Conservation (phyloP, 2,797 vertebrate genomes). For the Prunella strophiata region DNA sequence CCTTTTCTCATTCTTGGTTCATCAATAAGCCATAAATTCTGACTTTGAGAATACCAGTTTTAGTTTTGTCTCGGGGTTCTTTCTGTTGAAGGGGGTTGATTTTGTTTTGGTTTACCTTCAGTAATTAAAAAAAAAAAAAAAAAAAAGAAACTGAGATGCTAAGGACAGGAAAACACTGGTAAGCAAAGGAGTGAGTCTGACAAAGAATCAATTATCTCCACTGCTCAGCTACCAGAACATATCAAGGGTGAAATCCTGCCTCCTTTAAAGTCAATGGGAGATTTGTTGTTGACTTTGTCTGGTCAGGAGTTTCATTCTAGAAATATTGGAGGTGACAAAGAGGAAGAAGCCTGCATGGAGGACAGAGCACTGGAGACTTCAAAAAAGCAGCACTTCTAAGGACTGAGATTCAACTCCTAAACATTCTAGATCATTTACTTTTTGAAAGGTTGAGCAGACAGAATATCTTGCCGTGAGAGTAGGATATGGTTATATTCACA, state of each 20-base stretch:
- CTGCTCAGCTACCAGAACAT: not conserved
- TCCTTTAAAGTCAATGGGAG: not conserved
- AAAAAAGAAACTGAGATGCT: not conserved
- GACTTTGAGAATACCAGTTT: not conserved
- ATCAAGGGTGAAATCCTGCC: not conserved
- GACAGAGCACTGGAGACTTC: not conserved
- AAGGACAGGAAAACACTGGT: not conserved
- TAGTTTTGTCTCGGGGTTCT: not conserved
- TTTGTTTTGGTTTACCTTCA: not conserved
- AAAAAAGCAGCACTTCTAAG: not conserved
- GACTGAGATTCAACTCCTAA: not conserved
- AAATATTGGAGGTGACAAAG: not conserved
- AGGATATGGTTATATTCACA: not conserved
- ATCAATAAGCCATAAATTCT: not conserved
- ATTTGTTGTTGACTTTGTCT: not conserved
- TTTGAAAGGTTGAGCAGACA: not conserved
- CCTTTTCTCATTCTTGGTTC: not conserved
- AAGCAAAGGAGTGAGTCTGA: conserved; percentile 10
- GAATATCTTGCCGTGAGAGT: not conserved
- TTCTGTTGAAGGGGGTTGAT: not conserved
- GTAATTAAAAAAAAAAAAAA: not conserved
- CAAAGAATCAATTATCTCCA: conserved; percentile 1
- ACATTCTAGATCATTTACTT: not conserved
- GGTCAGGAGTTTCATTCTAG: not conserved
- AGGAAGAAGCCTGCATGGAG: not conserved